phyloP scores from a whole-genome alignment of 2,113 vertebrate genomes.

The Ictalurus furcatus region DNA sequence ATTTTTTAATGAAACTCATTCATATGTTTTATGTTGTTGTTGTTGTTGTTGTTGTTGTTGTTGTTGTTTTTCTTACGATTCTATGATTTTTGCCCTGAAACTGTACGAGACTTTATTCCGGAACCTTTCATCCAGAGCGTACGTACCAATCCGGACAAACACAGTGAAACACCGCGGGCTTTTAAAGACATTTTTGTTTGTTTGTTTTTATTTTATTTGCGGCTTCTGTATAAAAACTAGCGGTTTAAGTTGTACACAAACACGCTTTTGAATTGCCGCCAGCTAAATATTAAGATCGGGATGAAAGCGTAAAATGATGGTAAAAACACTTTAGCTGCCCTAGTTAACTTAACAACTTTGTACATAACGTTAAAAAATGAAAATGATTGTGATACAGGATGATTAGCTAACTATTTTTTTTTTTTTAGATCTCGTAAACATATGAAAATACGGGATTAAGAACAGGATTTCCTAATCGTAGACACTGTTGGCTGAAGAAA shows the following conservation, averaged over 20 bases:
- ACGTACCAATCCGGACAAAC: slow-evolving; percentile 13
- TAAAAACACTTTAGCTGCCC: not conserved
- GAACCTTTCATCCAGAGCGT: slow-evolving; percentile 8
- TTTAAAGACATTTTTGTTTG: slow-evolving; percentile 30
- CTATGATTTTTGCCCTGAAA: not conserved
- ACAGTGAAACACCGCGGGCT: slow-evolving; percentile 33
- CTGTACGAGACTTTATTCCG: not conserved
- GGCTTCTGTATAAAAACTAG: not conserved
- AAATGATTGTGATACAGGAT: not conserved
- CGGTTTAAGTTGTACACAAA: not conserved
- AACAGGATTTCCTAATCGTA: not conserved
- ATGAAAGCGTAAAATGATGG: no score
- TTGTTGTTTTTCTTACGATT: not conserved
- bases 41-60: not conserved
- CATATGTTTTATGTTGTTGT: not conserved
- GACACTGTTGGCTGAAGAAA: not conserved
- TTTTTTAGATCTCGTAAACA: not conserved
- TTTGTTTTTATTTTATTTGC: slow-evolving; percentile 5
- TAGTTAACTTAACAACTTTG: not conserved
- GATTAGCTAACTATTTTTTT: not conserved
- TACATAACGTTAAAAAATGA: not conserved
- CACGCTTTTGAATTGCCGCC: not conserved
- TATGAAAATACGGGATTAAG: not conserved
- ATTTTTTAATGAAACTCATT: not conserved
- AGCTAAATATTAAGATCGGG: not conserved